Evolutionary conservation across 2,888 invertebrate species (phyloP), one percentile per base, ranked within the genome.

Genomic region (Hoplodrina ambigua): DNA sequence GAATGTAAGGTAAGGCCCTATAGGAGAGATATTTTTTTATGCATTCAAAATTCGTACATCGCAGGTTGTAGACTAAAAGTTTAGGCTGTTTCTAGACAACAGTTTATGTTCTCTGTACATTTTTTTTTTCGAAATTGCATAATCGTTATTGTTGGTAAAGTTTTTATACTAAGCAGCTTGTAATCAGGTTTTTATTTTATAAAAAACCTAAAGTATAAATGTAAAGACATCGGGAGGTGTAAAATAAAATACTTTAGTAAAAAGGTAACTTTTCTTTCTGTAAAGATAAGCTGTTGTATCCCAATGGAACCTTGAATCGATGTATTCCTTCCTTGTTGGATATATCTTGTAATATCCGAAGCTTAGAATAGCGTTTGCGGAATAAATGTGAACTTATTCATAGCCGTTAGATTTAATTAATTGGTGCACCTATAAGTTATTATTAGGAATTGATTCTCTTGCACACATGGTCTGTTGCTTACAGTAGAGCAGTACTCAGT

Each of bases 1-100:
- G 93, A 90, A 94, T 90, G 93, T 95, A 94, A 94, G 95, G 94
- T 95, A 94, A 95, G 95, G 94, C 94, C 94, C 92, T 93, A 93
- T 94, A 93, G 93, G 91, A 94, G 92, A 94, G 92, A 94, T 96
- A 95, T 96, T 96, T 95, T 95, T 95, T 95, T 95, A 95, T 93
- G 92, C 95, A 92, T 94, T 94, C 94, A 91, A 93, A 94, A 92
- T 94, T 94, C 92, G 87, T 91, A 91, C 91, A 92, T 90, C 86
- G 90, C 93, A 86, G 89, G 83, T 90, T 90, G 86, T 92, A 92
- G 88, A 82, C 75, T 72, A 88, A 81, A 87, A 85, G 78, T 86
- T 86, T 91, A 88, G 87, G 86, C 91, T 90, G 91, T 91, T 90
- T 83, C 75, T 76, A 76, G 83, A 85, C 80, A 82, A 84, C 88